Evolutionary conservation across 1,140 invertebrate genomes (phyloP).

Genomic region (Bombus fervidus): DNA sequence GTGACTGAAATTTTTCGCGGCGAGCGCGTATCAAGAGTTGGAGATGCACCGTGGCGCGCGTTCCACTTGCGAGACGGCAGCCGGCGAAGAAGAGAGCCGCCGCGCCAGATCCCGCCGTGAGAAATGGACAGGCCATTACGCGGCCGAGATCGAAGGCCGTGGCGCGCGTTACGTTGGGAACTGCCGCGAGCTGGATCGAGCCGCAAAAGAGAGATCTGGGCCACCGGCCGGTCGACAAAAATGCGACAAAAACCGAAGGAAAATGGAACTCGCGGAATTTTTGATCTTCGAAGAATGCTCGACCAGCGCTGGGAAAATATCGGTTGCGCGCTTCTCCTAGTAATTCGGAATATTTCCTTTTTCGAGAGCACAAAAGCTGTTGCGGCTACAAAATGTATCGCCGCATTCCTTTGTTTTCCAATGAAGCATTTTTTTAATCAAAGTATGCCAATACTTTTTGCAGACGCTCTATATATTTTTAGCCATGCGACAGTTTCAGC

Average conservation of each 20-base stretch:
- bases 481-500: too few species aligned
- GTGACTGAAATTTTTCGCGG: slow-evolving; percentile 47
- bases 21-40: not conserved
- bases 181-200: slow-evolving; percentile 36
- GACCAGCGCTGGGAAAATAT: too few species aligned
- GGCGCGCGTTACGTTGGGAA: slow-evolving; percentile 31
- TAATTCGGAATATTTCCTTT: too few species aligned
- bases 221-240: not conserved
- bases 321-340: too few species aligned
- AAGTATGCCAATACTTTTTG: too few species aligned
- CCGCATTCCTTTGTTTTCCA: too few species aligned
- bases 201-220: slow-evolving; percentile 37
- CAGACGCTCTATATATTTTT: too few species aligned
- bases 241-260: not conserved
- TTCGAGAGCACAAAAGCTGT: too few species aligned
- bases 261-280: not conserved
- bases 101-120: slow-evolving; percentile 33
- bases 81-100: not conserved
- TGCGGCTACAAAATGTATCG: too few species aligned
- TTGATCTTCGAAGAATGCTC: not conserved
- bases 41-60: slow-evolving; percentile 16
- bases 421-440: too few species aligned
- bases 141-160: slow-evolving; percentile 49
- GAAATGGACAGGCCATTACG: slow-evolving; percentile 42
- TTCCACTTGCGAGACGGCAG: slow-evolving; percentile 40